Evolutionary conservation across 1,140 invertebrate species (phyloP), one percentile per base, ranked within the genome.

Genomic region (Odontomachus brunneus): DNA sequence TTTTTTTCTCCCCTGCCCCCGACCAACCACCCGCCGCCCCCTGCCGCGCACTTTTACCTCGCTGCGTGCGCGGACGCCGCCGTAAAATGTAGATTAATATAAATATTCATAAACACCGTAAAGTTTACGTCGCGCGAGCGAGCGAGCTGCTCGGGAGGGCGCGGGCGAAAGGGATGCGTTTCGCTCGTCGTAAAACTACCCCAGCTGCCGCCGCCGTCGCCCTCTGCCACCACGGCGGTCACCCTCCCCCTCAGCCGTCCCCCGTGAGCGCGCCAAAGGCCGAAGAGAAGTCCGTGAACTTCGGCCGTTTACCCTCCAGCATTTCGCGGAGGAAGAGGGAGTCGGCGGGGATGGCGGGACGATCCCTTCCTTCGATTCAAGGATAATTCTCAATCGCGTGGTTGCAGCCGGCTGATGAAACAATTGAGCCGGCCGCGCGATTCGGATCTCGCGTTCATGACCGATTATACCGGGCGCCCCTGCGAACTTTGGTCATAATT

Each of bases 61-160:
- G 51, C 71, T 84, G 12, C 82, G 38, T 73, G 55, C 60, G 82
- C 84, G 83, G 82, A 88, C 84, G 89, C 63, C 82, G 87, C 82
- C 90, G 87, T 92, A 91, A 92, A 92, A 91, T 92, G 89, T 92
- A 92, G 90, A 92, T 92, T 92, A 92, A 91, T 92, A 92, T 92
- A 92, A 92, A 92, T 92, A 92, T 92, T 92, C 92, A 92, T 92
- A 92, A 92, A 92, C 89, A 92, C 88, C 89, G 88, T 92, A 92
- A 92, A 92, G 89, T 91, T 92, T 92, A 92, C 90, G 90, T 91
- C 88, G 83, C 89, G 82, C 88, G 66, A 86, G 87, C 65, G 65
- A 78, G 73, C 80, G 55, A 62, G 55, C 48, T 65, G 26, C 69
- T 57, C 19, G 67, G 19, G 60, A 5, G 69, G 72, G 60, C 15